phyloP scores from a whole-genome alignment of 2,113 vertebrate genomes.

The Paramisgurnus dabryanus region DNA sequence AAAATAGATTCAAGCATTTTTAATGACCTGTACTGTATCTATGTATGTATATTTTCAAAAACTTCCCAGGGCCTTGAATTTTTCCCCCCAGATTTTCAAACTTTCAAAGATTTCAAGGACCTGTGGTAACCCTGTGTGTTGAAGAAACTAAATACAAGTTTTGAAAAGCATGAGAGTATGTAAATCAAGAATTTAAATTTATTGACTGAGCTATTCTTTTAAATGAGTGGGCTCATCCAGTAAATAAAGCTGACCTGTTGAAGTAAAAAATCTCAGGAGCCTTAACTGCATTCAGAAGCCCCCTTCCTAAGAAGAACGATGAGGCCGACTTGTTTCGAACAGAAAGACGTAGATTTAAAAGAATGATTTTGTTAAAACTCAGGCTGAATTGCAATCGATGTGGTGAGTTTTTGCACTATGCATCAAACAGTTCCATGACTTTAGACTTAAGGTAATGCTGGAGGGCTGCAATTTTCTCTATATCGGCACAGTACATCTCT shows the following conservation, averaged over 20 bases:
- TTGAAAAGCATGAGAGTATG: too few relatives aligned
- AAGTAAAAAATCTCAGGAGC: slow-evolving; percentile 58
- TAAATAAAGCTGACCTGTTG: slow-evolving; percentile 39
- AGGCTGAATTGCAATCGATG: slow-evolving; percentile 46
- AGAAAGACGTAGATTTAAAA: slow-evolving; percentile 58
- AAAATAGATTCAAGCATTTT: too few relatives aligned
- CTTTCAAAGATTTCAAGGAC: too few relatives aligned
- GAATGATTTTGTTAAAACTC: slow-evolving; percentile 46
- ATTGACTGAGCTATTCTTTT: not conserved
- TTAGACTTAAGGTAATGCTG: slow-evolving; percentile 25
- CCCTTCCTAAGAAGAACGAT: slow-evolving; percentile 66
- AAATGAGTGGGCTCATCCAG: not conserved
- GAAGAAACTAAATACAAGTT: too few relatives aligned
- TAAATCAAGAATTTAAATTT: too few relatives aligned
- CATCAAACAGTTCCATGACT: slow-evolving; percentile 27
- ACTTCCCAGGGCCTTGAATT: too few relatives aligned
- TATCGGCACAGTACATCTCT: not conserved
- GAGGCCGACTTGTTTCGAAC: slow-evolving; percentile 57
- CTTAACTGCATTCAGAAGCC: slow-evolving; percentile 63
- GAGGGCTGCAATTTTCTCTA: slow-evolving; percentile 32
- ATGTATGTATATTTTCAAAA: too few relatives aligned
- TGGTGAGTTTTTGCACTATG: slow-evolving; percentile 43
- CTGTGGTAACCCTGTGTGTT: too few relatives aligned
- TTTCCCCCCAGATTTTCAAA: too few relatives aligned
- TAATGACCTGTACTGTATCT: too few relatives aligned